A percentile compares a stretch with the other conserved stretches of the same genome.
Conservation (phyloP, 2,888 invertebrate species). For the Ormyrus pomaceus region DNA sequence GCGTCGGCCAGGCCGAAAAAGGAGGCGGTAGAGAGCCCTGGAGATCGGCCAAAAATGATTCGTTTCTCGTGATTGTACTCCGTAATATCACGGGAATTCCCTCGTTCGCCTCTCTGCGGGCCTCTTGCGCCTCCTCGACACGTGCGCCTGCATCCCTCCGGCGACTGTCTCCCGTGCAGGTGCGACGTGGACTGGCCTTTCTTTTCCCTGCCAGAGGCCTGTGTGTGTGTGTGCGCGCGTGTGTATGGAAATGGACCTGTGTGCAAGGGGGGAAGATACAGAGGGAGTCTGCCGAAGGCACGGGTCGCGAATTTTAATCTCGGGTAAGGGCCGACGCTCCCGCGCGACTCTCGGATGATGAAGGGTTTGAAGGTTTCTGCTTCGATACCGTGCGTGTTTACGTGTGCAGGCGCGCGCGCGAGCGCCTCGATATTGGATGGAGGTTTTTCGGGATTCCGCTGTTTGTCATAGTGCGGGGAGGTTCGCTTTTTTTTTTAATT, state of each 20-base stretch:
- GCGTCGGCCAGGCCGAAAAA: conserved; percentile 12
- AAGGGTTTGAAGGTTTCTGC: conserved; percentile 33
- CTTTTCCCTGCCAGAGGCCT: not conserved
- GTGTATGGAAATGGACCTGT: conserved; percentile 15
- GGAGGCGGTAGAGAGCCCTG: conserved; percentile 19
- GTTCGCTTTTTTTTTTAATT: conserved; percentile 5
- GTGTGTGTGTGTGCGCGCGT: conserved; percentile 10
- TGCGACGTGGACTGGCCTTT: not conserved
- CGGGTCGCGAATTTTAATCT: conserved; percentile 52
- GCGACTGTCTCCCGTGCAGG: not conserved
- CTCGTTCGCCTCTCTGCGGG: not conserved
- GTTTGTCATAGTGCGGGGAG: not conserved
- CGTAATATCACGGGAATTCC: conserved; percentile 39
- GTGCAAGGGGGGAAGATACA: not conserved
- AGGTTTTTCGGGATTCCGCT: not conserved
- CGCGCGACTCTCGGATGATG: conserved; percentile 22
- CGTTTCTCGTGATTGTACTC: conserved; percentile 57
- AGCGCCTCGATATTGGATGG: not conserved
- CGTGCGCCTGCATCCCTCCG: conserved; percentile 17
- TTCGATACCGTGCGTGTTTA: conserved; percentile 22
- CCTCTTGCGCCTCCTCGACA: conserved; percentile 10
- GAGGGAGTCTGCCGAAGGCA: conserved; percentile 16
- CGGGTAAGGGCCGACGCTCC: conserved; percentile 17
- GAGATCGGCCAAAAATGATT: conserved; percentile 58
- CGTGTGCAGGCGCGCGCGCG: not conserved